Evolutionary conservation across 2,888 invertebrate species (phyloP).

Genomic region (Tortricodes alternella): DNA sequence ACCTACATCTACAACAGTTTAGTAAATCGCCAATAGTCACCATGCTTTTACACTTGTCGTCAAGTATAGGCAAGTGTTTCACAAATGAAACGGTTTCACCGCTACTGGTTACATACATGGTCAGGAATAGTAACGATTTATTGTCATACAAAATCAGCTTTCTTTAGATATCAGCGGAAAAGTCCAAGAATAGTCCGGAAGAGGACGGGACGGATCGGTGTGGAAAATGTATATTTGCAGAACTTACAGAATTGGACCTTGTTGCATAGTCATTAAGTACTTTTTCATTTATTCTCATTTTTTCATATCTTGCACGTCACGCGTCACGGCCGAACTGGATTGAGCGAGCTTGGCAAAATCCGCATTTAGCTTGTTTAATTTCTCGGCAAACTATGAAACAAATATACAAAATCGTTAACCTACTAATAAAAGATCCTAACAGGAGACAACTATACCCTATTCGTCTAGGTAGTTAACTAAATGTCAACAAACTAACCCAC

Average conservation of each 20-base stretch:
- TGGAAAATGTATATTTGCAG: background rate
- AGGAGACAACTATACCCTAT: background rate
- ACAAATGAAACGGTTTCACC: background rate
- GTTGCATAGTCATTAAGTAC: background rate
- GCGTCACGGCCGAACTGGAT: slow-evolving; percentile 10
- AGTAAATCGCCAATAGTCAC: background rate
- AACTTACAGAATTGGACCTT: background rate
- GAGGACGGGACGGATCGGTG: background rate
- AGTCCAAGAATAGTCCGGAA: background rate
- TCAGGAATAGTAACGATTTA: background rate
- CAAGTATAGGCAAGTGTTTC: background rate
- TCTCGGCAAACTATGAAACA: slow-evolving; percentile 61
- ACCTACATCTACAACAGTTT: background rate
- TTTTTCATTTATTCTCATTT: slow-evolving; percentile 7
- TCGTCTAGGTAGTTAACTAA: no score
- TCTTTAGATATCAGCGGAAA: background rate
- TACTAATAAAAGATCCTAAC: background rate
- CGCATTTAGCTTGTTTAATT: slow-evolving; percentile 66
- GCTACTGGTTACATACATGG: no score
- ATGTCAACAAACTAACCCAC: no score
- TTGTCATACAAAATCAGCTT: background rate
- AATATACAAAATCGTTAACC: slow-evolving; percentile 3
- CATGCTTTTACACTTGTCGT: slow-evolving; percentile 1
- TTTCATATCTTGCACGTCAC: background rate
- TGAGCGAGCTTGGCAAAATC: slow-evolving; percentile 28